A percentile compares a stretch with the other conserved stretches of the same genome.
Conservation (phyloP, 2,888 invertebrate genomes). For the Odontothrips loti region DNA sequence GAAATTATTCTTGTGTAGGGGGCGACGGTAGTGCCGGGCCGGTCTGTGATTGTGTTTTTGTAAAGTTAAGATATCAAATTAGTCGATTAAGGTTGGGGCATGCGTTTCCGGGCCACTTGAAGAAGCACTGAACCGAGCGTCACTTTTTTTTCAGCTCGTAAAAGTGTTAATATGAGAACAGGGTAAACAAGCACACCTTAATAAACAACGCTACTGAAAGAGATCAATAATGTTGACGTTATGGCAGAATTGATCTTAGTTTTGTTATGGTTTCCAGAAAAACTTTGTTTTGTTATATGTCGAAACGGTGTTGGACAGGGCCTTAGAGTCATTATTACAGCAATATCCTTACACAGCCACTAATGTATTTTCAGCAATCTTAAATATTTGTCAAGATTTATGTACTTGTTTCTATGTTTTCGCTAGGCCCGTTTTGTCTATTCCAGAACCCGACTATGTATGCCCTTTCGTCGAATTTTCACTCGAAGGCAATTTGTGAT, state of each 20-base stretch:
- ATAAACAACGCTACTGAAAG: background rate
- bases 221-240: background rate
- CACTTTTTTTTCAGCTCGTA: background rate
- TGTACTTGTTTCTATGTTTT: background rate
- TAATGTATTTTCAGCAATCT: background rate
- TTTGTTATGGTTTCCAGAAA: background rate
- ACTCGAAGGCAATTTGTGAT: background rate
- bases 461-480: background rate
- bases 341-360: background rate
- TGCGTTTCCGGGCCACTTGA: background rate
- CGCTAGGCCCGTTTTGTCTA: background rate
- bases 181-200: constrained; percentile 24
- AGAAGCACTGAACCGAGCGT: background rate
- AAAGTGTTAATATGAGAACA: constrained; percentile 21
- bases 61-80: constrained; percentile 4
- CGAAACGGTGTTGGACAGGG: too few relatives aligned
- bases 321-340: background rate
- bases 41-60: constrained; percentile 25
- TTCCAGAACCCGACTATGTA: too few relatives aligned
- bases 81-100: constrained; percentile 21
- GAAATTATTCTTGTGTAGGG: constrained; percentile 21
- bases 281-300: too few relatives aligned
- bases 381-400: background rate
- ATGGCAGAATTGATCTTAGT: background rate
- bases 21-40: constrained; percentile 17